Base-by-base conservation (phyloP, 2,888 invertebrate genomes). In the Galerucella pusilla region DNA sequence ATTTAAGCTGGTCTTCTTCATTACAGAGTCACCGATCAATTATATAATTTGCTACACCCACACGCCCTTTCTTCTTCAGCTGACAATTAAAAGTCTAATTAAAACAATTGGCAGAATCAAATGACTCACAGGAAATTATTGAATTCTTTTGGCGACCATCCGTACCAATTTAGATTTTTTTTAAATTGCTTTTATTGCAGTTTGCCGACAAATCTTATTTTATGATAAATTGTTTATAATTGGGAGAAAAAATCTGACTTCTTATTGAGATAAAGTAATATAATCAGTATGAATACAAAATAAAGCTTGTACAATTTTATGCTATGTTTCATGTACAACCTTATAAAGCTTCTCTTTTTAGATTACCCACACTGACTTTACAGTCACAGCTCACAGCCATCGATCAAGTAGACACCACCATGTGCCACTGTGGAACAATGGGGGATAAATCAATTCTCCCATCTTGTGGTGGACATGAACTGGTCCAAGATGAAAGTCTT, bases 11-110 rank as follows among this genome's bases (percentile, higher is more conserved):
- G 54, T n/a, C 52, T 54, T 46, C 5, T 46, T 54, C 54, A 57
- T 57, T 57, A 16, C 6, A 20, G 16, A 57, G 16, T 6, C 57
- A 9, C 20, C 57, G 16, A 57, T 57, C 54, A 73, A 73, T 73
- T 73, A 68, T 60, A 16, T 73, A 73, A 73, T 73, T 63, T 63
- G 73, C 73, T 68, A 73, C 68, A 54, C 73, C 73, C 63, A 73
- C 73, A 46, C 57, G 49, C 9, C 6, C n/a, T 16, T 63, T 54
- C 63, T 46, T 14, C 60, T 73, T 52, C 59, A 73, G 68, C 45
- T 61, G 28, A 25, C 67, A 54, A 73, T 73, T 73, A 73, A 68
- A 68, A 68, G 63, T n/a, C 61, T 52, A 63, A 68, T 68, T 68
- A 68, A 68, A 63, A 20, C 63, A 73, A 73, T 73, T 73, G 68